Evolutionary conservation across 2,888 invertebrate species (phyloP).

Genomic region (Himalopsyche tibetana): DNA sequence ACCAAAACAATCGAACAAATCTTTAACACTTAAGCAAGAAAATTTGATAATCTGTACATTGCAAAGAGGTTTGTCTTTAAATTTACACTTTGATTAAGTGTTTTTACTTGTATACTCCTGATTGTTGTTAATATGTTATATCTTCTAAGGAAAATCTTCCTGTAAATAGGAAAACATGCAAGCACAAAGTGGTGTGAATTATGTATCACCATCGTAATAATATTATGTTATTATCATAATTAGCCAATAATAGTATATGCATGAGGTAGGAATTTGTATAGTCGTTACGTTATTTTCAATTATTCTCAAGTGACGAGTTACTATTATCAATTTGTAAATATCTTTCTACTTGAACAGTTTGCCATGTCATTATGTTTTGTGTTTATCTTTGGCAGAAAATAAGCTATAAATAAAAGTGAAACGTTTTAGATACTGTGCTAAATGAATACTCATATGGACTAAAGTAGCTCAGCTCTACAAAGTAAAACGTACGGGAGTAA

Average conservation of each 20-base stretch:
- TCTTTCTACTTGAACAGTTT: constrained; percentile 19
- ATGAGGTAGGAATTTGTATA: constrained; percentile 6
- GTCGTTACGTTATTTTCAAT: constrained; percentile 1
- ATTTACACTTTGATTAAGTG: constrained; percentile 52
- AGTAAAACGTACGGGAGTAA: background rate
- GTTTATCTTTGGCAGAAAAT: constrained; percentile 29
- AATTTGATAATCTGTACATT: constrained; percentile 50
- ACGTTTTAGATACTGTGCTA: constrained; percentile 53
- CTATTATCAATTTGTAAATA: constrained; percentile 32
- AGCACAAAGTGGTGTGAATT: constrained; percentile 56
- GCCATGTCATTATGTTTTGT: background rate
- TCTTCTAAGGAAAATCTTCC: constrained; percentile 55
- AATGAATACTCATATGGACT: constrained; percentile 46
- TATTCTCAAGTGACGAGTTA: constrained; percentile 1
- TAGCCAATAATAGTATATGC: constrained; percentile 41
- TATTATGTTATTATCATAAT: background rate
- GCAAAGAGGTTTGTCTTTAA: constrained; percentile 50
- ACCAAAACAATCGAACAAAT: constrained; percentile 60
- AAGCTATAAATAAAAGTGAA: constrained; percentile 46
- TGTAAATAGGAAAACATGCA: constrained; percentile 51
- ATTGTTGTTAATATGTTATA: constrained; percentile 58
- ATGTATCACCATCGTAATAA: constrained; percentile 48
- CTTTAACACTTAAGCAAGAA: constrained; percentile 48
- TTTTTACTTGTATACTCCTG: constrained; percentile 58
- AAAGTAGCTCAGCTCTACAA: constrained; percentile 34